Evolutionary conservation across 2,888 invertebrate genomes (phyloP).

Genomic region (Marasmarcha lunaedactyla): DNA sequence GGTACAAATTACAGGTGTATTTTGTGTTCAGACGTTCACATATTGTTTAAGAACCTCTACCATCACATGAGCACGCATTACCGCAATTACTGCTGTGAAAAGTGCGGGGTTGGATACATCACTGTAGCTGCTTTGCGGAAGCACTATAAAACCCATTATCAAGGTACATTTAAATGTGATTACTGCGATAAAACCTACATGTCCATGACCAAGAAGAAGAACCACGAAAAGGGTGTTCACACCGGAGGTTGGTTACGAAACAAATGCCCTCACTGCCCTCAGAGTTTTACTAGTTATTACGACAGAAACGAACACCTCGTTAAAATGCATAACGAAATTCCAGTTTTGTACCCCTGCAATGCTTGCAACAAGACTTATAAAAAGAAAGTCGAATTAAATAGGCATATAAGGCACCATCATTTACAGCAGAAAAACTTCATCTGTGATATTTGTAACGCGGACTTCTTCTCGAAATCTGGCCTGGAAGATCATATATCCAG

Average conservation of each 20-base stretch:
- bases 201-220: constrained; percentile 52
- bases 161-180: constrained; percentile 64
- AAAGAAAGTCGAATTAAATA: constrained; percentile 52
- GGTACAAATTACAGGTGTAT: constrained; percentile 51
- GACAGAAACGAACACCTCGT: constrained; percentile 53
- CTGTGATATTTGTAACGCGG: constrained; percentile 54
- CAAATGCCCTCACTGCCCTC: constrained; percentile 58
- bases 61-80: constrained; percentile 63
- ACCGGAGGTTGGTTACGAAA: constrained; percentile 55
- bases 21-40: constrained; percentile 48
- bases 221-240: constrained; percentile 58
- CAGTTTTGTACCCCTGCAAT: constrained; percentile 47
- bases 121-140: constrained; percentile 57
- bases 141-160: constrained; percentile 56
- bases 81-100: constrained; percentile 56
- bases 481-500: constrained; percentile 43
- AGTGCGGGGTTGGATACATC: constrained; percentile 54
- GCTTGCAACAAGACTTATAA: constrained; percentile 58
- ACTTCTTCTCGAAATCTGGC: constrained; percentile 55
- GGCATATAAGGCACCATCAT: constrained; percentile 57
- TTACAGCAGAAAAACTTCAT: constrained; percentile 48
- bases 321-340: constrained; percentile 43
- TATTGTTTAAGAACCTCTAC: constrained; percentile 57
- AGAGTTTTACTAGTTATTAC: constrained; percentile 57
- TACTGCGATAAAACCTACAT: constrained; percentile 66